Base-by-base conservation (phyloP, 2,113 vertebrate genomes). In the Chascanopsetta lugubris region DNA sequence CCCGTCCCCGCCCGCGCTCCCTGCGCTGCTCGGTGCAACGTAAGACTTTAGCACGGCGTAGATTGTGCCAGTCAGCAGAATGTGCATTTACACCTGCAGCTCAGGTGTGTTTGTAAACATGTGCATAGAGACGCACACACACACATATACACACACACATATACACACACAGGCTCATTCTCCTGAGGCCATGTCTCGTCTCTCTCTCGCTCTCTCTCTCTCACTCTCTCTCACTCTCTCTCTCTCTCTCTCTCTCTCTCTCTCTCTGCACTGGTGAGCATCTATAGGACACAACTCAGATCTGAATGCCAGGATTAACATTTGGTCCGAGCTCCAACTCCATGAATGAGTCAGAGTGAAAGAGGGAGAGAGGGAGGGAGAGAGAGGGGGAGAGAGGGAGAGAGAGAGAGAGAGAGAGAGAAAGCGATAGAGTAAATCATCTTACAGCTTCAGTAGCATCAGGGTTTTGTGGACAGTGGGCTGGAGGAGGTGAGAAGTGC, bases 251-350 rank as follows among this genome's bases (percentile, higher is more conserved):
- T n/a, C n/a, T n/a, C n/a, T n/a, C n/a, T n/a, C n/a, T n/a, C n/a
- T n/a, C n/a, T 69, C n/a, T 50, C 40, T 73, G 53, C 71, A 80
- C 42, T 64, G 34, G 62, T 49, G 45, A 74, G 42, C 60, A 76
- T 70, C 61, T 15, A 29, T 61, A 72, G 61, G 77, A 71, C 57
- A 65, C 27, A 43, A 64, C 77, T 76, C 43, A 79, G 51, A 80
- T 86, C 62, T 79, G 73, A 87, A 85, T 79, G 71, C 71, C 77
- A 76, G 69, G 74, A 87, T 87, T 85, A 87, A 63, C 73, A 82
- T 83, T 87, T 77, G 77, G 71, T 83, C 69, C 58, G 42, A 78
- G 50, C 79, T 82, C 59, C 32, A 49, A 61, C 27, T 79, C 75
- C 60, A 61, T 72, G 77, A 84, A 84, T 74, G 82, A 87, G 63